Evolutionary conservation across 2,797 vertebrate species (phyloP).

Genomic region (Glyptemys insculpta): DNA sequence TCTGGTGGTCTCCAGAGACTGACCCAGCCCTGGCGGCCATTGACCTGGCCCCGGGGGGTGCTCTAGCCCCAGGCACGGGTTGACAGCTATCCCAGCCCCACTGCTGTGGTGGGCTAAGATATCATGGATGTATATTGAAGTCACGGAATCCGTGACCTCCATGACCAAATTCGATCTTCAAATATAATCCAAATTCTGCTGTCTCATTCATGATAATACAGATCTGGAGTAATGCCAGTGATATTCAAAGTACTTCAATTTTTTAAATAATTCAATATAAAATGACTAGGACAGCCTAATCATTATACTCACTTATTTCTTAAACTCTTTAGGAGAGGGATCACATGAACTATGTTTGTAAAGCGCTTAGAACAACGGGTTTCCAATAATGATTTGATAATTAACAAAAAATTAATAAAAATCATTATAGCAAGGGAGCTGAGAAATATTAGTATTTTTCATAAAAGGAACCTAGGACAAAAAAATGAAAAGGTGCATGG

Average conservation of each 20-base stretch:
- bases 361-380: neutral
- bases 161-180: neutral
- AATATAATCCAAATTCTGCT: neutral
- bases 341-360: neutral
- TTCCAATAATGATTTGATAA: neutral
- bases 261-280: neutral
- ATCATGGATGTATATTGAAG: too few species aligned
- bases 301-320: neutral
- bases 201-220: neutral
- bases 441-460: neutral
- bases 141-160: too few species aligned
- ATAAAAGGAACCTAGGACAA: neutral
- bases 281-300: neutral
- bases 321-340: neutral
- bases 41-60: too few species aligned
- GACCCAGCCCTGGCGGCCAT: too few species aligned
- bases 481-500: neutral
- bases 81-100: too few species aligned
- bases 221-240: neutral
- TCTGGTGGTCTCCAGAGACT: too few species aligned
- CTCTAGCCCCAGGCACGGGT: too few species aligned
- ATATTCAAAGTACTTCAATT: neutral
- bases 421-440: neutral
- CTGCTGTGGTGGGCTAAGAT: too few species aligned
- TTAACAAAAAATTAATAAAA: neutral